Evolutionary conservation across 1,140 invertebrate species (phyloP), one percentile per base, ranked within the genome.

Genomic region (Diuraphis noxia): DNA sequence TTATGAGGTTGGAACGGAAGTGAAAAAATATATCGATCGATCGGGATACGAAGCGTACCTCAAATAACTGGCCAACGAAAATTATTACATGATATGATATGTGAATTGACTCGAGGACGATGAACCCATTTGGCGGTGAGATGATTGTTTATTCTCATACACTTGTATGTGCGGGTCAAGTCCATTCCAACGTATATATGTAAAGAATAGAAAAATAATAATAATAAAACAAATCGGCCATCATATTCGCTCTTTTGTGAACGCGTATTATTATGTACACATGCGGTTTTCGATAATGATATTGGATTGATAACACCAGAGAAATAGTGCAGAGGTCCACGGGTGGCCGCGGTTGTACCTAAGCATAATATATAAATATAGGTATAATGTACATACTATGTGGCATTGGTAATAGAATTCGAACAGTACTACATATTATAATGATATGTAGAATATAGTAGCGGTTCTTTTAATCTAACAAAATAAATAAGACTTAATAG

Each of bases 41-140:
- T 86, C 85, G 34, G 30, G 34, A 82, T 41, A 72, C 52, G 34
- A 52, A 86, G 43, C 21, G 34, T 52, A 49, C 46, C 34, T 49
- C 5, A 49, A 30, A 72, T n/a, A 72, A 77, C 87, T 25, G 38
- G 36, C 49, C 52, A 19, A 88, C 56, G 56, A 77, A 77, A 90
- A 90, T 89, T 81, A 90, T 90, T 72, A 90, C 72, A 43, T 90
- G 88, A n/a, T 79, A 79, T 90, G 88, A 90, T 90, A 90, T 43
- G 88, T 90, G 88, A 72, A 43, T 72, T 79, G n/a, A 46, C 19
- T 88, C 34, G 72, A 90, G 88, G 72, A 90, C 88, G 72, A 90
- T 90, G 88, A 90, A 90, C 88, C 88, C 88, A 90, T 90, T 86
- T 79, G 88, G 88, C 88, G 72, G 88, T 40, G 30, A 77, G 88